phyloP scores from a whole-genome alignment of 2,888 invertebrate genomes.

The Adela reaumurella region DNA sequence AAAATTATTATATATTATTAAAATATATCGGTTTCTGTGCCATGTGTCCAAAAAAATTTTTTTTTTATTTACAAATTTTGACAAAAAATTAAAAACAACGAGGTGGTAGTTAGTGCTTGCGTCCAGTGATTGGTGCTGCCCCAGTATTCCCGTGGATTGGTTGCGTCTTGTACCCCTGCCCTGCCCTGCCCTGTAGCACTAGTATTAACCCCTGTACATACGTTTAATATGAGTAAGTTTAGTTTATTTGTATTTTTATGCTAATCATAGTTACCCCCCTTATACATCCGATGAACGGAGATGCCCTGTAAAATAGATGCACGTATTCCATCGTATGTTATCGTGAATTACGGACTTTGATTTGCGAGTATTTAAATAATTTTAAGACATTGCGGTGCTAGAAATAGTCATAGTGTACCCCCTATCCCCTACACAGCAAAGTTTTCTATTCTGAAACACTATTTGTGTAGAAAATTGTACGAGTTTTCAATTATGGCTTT shows the following conservation, averaged over 20 bases:
- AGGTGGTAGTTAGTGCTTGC: conserved; percentile 41
- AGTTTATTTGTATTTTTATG: background rate
- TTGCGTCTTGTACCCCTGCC: too few species aligned
- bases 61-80: too few species aligned
- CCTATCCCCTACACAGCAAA: background rate
- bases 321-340: background rate
- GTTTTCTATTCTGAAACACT: background rate
- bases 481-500: conserved; percentile 23
- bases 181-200: background rate
- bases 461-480: background rate
- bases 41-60: too few species aligned
- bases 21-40: too few species aligned
- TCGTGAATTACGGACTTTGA: too few species aligned
- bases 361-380: background rate
- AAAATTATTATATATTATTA: too few species aligned
- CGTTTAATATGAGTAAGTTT: background rate
- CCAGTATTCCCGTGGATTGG: conserved; percentile 31
- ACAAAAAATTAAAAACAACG: too few species aligned
- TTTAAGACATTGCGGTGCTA: background rate
- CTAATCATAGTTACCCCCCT: background rate
- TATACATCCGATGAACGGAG: background rate
- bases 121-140: conserved; percentile 54
- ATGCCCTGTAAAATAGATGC: background rate
- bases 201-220: background rate
- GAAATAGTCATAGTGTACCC: background rate